A percentile compares a stretch with the other conserved stretches of the same genome.
Conservation (phyloP, 2,113 vertebrate genomes). For the Passerina amoena region DNA sequence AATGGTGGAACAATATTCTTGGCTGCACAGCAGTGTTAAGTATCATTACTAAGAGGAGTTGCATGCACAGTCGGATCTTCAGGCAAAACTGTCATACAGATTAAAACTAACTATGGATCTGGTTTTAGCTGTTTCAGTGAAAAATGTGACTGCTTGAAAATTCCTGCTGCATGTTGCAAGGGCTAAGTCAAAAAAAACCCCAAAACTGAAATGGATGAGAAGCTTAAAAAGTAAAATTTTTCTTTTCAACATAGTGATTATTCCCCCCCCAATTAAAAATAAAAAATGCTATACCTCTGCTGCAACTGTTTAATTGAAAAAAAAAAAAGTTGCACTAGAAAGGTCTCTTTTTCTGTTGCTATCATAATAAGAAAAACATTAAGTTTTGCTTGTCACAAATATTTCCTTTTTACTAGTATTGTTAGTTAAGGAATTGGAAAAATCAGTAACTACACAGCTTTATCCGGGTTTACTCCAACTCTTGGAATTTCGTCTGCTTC, state of each 20-base stretch:
- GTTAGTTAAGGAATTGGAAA: neutral
- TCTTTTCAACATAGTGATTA: neutral
- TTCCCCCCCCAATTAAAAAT: neutral
- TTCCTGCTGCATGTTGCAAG: neutral
- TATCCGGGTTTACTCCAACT: neutral
- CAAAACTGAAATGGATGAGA: neutral
- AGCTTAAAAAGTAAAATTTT: neutral
- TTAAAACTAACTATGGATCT: neutral
- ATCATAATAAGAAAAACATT: neutral
- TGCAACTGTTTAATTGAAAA: neutral
- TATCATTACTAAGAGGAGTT: neutral
- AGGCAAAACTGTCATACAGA: neutral
- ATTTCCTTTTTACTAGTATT: neutral
- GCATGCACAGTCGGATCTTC: neutral
- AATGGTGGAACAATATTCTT: neutral
- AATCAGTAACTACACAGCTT: neutral
- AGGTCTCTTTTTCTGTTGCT: neutral
- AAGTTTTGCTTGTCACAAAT: neutral
- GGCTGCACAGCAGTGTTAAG: neutral
- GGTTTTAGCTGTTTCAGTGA: neutral
- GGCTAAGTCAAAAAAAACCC: neutral
- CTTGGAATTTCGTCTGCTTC: neutral
- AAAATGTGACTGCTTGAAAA: neutral
- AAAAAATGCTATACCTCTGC: neutral
- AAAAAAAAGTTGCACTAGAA: neutral